Evolutionary conservation across 2,888 invertebrate genomes (phyloP).

Genomic region (Molanna angustata): DNA sequence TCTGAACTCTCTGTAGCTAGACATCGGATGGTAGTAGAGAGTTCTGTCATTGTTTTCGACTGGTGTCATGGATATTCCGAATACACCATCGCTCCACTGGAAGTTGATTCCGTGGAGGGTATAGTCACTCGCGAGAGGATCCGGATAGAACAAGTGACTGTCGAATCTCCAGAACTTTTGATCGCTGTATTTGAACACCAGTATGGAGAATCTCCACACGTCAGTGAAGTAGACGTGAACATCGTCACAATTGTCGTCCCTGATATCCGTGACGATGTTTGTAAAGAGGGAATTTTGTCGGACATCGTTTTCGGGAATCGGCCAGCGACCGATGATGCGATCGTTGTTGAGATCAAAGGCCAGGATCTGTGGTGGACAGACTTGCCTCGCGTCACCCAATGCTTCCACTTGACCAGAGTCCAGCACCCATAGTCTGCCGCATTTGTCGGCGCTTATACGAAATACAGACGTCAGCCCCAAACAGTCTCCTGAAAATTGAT

Average conservation of each 20-base stretch:
- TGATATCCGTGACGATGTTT: constrained; percentile 64
- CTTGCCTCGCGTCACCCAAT: constrained; percentile 62
- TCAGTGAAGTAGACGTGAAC: constrained; percentile 67
- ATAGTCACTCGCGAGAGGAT: constrained; percentile 71
- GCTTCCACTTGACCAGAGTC: constrained; percentile 77
- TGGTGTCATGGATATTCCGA: constrained; percentile 70
- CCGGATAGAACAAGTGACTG: constrained; percentile 68
- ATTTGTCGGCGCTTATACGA: constrained; percentile 69
- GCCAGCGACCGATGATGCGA: constrained; percentile 58
- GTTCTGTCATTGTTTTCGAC: constrained; percentile 56
- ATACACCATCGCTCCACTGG: constrained; percentile 80
- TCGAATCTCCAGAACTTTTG: constrained; percentile 61
- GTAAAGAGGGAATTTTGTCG: constrained; percentile 66
- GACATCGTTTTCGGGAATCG: constrained; percentile 63
- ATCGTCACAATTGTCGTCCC: constrained; percentile 58
- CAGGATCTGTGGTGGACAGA: constrained; percentile 71
- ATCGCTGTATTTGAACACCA: constrained; percentile 61
- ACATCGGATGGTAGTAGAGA: constrained; percentile 78
- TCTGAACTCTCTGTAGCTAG: constrained; percentile 75
- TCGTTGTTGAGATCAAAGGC: constrained; percentile 71
- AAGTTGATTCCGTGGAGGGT: constrained; percentile 72
- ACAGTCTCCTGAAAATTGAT: constrained; percentile 47
- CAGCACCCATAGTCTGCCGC: constrained; percentile 75
- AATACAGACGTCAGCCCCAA: constrained; percentile 74
- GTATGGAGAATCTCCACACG: constrained; percentile 64